Base-by-base conservation (phyloP, 2,888 invertebrate species). In the Sclerodermus sp. region DNA sequence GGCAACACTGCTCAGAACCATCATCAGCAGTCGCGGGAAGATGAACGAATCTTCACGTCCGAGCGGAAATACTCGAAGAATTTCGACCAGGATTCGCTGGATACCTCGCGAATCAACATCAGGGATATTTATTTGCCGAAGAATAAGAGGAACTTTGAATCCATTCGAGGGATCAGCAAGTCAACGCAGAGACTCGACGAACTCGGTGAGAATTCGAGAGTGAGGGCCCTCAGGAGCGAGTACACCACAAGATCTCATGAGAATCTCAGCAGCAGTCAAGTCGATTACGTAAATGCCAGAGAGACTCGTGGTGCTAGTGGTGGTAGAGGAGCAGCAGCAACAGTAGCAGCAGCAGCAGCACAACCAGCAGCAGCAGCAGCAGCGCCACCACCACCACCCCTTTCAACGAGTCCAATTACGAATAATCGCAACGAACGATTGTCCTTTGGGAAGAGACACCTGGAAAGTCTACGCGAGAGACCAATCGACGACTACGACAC, bases 401-500 rank as follows among this genome's bases (percentile, higher is more conserved):
- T 12, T 45, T 60, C 12, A 65, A 62, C n/a, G 66, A 58, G n/a
- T n/a, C 0, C 60, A 67, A 16, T n/a, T n/a, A n/a, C n/a, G n/a
- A n/a, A n/a, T n/a, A n/a, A n/a, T n/a, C n/a, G n/a, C n/a, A 68
- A 68, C 8, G 68, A 69, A 13, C 55, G 66, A 8, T 61, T 64
- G 2, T 62, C 64, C 2, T 64, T 73, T 43, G 41, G 61, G 8
- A 70, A 72, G 23, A 47, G 55, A 10, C 58, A 68, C 17, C 46
- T 74, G 30, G 70, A 72, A 23, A 69, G 73, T 30, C 54, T 72
- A 2, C 60, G 68, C 12, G 76, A 75, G 31, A 69, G 70, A 2
- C 70, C 72, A 0, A 71, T 71, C 48, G 76, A 77, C 55, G 77
- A 76, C 16, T 77, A 76, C 56, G 74, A 77, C 49, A 77, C 76